These are phyloP conservation scores for Campoletis raptor DNA, from an alignment of 2,888 invertebrate genomes.

Conservation along the genomic window DNA sequence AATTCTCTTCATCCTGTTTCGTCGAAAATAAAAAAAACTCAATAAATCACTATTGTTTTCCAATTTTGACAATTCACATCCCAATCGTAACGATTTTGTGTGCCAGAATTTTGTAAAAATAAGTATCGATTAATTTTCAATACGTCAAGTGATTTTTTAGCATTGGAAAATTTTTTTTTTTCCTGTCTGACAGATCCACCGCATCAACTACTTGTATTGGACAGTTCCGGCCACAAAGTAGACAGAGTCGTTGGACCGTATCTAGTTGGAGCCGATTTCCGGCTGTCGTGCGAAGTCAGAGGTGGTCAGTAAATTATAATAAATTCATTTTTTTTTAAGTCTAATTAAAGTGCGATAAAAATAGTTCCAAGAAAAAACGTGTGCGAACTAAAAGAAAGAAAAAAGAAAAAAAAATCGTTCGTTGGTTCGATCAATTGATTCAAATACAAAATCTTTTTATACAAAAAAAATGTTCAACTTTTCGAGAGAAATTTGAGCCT, in stretches of 20 bases:
- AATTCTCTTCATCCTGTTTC: no score
- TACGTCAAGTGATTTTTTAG: background rate
- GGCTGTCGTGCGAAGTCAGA: slow-evolving; percentile 86
- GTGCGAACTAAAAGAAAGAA: background rate
- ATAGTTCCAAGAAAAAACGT: background rate
- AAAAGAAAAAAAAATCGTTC: background rate
- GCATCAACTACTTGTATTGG: slow-evolving; percentile 84
- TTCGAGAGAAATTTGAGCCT: background rate
- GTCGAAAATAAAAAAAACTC: no score
- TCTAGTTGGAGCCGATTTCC: slow-evolving; percentile 84
- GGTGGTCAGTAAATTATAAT: slow-evolving; percentile 84
- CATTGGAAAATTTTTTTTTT: background rate
- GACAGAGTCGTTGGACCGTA: slow-evolving; percentile 84
- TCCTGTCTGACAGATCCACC: slow-evolving; percentile 83
- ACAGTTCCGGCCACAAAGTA: slow-evolving; percentile 85
- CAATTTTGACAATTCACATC: background rate
- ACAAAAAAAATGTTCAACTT: background rate
- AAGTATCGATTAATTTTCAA: background rate
- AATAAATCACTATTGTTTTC: background rate
- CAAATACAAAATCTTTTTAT: background rate
- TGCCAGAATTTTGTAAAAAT: background rate
- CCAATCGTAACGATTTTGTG: background rate
- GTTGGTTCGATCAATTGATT: background rate
- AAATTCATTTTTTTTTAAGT: background rate
- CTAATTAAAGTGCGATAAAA: no score